phyloP scores from a whole-genome alignment of 2,888 invertebrate genomes.

The Drosophila yooni region DNA sequence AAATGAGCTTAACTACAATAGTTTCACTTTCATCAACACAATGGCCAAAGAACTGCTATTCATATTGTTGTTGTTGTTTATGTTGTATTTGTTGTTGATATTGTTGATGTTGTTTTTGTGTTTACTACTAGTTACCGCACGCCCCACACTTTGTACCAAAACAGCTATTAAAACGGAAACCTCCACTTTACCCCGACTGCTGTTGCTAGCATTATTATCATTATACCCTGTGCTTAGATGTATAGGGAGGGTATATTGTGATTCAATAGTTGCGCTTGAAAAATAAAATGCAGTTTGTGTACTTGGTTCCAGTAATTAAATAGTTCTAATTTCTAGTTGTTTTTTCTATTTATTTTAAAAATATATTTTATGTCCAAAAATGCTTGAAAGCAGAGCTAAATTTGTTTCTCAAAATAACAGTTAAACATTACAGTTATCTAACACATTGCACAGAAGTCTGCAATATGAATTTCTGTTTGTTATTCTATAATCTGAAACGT shows the following conservation, averaged over 20 bases:
- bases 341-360: neutral
- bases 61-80: slow-evolving; percentile 18
- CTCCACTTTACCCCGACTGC: slow-evolving; percentile 12
- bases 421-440: too few species aligned
- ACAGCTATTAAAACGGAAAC: slow-evolving; percentile 34
- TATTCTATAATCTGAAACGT: too few species aligned
- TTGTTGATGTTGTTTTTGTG: slow-evolving; percentile 21
- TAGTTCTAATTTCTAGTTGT: neutral
- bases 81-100: slow-evolving; percentile 22
- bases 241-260: neutral
- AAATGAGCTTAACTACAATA: slow-evolving; percentile 45
- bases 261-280: neutral
- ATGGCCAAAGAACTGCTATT: slow-evolving; percentile 51
- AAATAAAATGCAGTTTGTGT: neutral
- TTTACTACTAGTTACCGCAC: slow-evolving; percentile 41
- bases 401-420: neutral
- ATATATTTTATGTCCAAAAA: neutral
- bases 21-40: slow-evolving; percentile 74
- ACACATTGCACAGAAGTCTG: too few species aligned
- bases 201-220: slow-evolving; percentile 20
- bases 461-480: too few species aligned
- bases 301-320: neutral
- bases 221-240: slow-evolving; percentile 13
- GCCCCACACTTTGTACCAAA: slow-evolving; percentile 32
- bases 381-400: too few species aligned